A percentile compares a stretch with the other conserved stretches of the same genome.
Conservation (phyloP, 2,113 vertebrate genomes). For the Eupsittula cactorum region DNA sequence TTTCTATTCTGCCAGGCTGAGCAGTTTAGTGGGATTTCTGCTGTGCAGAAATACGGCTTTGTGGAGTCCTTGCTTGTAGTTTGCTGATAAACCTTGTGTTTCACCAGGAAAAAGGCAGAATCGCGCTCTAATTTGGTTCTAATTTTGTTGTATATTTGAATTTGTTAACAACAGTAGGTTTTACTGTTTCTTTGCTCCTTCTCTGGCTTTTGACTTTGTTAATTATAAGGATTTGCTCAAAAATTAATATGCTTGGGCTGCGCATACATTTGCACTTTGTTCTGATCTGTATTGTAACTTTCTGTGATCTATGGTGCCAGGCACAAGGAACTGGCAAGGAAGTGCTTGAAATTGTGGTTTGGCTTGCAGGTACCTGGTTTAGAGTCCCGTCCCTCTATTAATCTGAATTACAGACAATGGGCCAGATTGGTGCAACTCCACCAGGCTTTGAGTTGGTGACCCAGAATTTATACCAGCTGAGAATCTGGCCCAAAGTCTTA, state of each 20-base stretch:
- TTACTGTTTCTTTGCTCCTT: background rate
- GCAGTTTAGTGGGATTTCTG: background rate
- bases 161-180: background rate
- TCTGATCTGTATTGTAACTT: background rate
- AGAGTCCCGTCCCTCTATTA: background rate
- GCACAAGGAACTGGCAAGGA: background rate
- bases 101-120: background rate
- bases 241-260: background rate
- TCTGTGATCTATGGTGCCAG: background rate
- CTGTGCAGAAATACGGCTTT: fast-evolving
- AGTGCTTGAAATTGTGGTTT: background rate
- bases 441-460: background rate
- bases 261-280: background rate
- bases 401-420: slow-evolving; percentile 6
- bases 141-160: background rate
- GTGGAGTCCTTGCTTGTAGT: background rate
- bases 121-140: background rate
- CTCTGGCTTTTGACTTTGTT: background rate
- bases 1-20: background rate
- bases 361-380: background rate
- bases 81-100: background rate
- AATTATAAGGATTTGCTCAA: background rate
- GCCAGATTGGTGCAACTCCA: background rate
- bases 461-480: slow-evolving; percentile 20
- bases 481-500: background rate